Base-by-base conservation (phyloP, 1,140 invertebrate species). In the Hormaphis cornu region DNA sequence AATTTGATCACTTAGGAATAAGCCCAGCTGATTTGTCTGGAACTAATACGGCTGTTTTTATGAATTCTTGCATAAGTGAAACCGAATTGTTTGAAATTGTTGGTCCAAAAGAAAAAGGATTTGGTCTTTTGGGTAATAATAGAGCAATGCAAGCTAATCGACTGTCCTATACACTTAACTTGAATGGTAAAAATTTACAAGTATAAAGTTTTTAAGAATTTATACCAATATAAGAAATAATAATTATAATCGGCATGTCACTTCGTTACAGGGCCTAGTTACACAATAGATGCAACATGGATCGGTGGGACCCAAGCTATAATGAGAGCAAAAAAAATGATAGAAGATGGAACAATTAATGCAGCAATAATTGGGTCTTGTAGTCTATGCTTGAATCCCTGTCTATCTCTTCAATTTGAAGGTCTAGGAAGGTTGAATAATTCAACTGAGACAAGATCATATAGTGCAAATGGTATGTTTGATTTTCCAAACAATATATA, bases 281-380 rank as follows among this genome's bases (percentile, higher is more conserved):
- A 83, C 74, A 78, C 83, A 2, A 81, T 88, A 50, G 87, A 89
- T 74, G 85, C 85, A 30, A 86, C 86, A n/a, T 90, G 88, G 80
- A 83, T 85, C 7, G 85, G 86, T 14, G 86, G 85, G 71, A 76
- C 87, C 12, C 77, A 87, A 72, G 86, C 86, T 16, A 73, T 90
- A 10, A 77, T 84, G 72, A 78, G 86, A 71, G 88, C 86, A 10
- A 80, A 86, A 33, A 76, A 79, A 56, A 81, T 83, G 20, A 85
- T 90, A 20, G 78, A 82, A 69, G 79, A 79, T 56, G 85, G 84
- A 3, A 79, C 83, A 69, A 86, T 84, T 75, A 86, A 89, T 72
- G 79, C 84, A 18, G 87, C 86, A 10, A 80, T 90, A 71, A 84
- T 90, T 30, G 86, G 83, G 10, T 85, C 84, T 24, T 81, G 81